A percentile compares a stretch with the other conserved stretches of the same genome.
These are phyloP conservation scores for Thunnus thynnus DNA, from an alignment of 2,113 vertebrate species.

Conservation along the genomic window DNA sequence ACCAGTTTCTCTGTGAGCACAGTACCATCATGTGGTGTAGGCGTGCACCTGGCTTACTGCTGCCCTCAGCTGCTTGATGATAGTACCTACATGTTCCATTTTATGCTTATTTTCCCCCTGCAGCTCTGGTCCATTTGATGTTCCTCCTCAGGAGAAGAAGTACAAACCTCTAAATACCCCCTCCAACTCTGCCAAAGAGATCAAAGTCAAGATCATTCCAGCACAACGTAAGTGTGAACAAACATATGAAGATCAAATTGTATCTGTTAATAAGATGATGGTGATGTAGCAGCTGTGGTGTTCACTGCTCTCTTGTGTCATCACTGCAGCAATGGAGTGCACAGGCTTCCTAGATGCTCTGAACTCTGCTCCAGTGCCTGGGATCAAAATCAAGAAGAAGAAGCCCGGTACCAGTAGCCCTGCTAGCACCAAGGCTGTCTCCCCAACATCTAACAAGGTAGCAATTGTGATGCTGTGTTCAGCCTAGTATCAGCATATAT, in stretches of 20 bases:
- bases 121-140: conserved; percentile 75
- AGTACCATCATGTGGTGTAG: not conserved
- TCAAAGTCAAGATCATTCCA: conserved; percentile 98
- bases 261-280: not conserved
- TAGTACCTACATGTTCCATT: not conserved
- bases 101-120: not conserved
- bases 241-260: too few relatives aligned
- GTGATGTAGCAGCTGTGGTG: not conserved
- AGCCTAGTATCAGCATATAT: not conserved
- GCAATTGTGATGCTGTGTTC: not conserved
- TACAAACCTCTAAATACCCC: conserved; percentile 96
- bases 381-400: conserved; percentile 98
- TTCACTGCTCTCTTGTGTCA: not conserved
- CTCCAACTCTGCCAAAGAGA: conserved; percentile 93
- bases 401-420: conserved; percentile 71
- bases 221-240: conserved; percentile 89
- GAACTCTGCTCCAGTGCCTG: conserved; percentile 94
- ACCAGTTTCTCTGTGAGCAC: not conserved
- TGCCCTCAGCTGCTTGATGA: conserved; percentile 21
- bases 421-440: conserved; percentile 84
- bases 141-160: conserved; percentile 92
- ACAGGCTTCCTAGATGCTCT: conserved; percentile 95
- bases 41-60: not conserved
- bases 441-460: conserved; percentile 94
- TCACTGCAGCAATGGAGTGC: conserved; percentile 90